Percentiles rank a stretch among this genome's conserved stretches.
Evolutionary conservation across 2,888 invertebrate genomes (phyloP).

Genomic region (Abrostola tripartita): DNA sequence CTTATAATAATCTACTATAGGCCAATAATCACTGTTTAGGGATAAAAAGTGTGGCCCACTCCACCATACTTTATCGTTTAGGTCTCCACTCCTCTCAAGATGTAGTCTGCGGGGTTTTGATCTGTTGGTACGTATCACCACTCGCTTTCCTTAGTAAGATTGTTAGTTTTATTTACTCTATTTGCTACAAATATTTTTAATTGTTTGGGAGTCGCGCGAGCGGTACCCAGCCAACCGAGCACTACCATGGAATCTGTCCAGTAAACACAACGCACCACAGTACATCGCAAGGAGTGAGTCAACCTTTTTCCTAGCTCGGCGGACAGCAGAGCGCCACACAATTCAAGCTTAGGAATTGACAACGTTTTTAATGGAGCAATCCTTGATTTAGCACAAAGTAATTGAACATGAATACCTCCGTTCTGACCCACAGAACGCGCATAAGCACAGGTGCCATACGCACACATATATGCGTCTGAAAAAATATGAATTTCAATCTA

Average conservation of each 20-base stretch:
- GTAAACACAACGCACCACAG: background rate
- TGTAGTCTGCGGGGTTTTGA: constrained; percentile 8
- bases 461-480: background rate
- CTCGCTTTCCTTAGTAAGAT: constrained; percentile 5
- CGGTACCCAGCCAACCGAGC: constrained; percentile 8
- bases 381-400: constrained; percentile 12
- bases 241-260: constrained; percentile 12
- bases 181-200: constrained; percentile 10
- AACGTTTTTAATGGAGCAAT: constrained; percentile 18
- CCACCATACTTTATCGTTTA: constrained; percentile 8
- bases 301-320: constrained; percentile 8
- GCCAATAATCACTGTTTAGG: background rate
- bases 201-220: background rate
- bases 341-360: constrained; percentile 12
- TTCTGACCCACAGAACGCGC: background rate
- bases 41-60: constrained; percentile 10
- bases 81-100: constrained; percentile 10
- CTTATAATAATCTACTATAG: too few relatives aligned
- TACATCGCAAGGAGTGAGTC: background rate
- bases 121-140: constrained; percentile 12
- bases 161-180: constrained; percentile 8
- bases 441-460: constrained; percentile 9
- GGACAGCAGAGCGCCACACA: background rate
- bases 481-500: background rate
- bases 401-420: background rate